Evolutionary conservation across 2,113 vertebrate genomes (phyloP).

Genomic region (Entelurus aequoreus): DNA sequence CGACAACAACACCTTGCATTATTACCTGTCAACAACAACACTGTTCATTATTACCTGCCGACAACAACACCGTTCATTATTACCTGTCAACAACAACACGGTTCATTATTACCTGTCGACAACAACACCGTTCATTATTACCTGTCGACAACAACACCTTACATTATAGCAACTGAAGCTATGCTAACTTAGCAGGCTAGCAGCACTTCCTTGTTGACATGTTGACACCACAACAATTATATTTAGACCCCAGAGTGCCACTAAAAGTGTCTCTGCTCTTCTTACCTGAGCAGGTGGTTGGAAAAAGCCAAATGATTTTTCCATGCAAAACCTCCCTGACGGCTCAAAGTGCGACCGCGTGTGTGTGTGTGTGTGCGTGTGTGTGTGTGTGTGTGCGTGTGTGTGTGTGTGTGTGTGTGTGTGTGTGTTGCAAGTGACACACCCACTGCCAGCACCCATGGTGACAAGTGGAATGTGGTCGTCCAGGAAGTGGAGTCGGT

Average conservation of each 20-base stretch:
- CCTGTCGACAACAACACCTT: neutral
- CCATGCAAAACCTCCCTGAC: constrained; percentile 11
- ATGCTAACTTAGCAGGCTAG: neutral
- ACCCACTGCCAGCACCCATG: constrained; percentile 41
- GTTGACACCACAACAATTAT: neutral
- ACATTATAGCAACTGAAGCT: no score
- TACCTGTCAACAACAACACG: no score
- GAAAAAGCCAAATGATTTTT: neutral
- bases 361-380: no score
- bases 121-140: no score
- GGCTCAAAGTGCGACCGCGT: neutral
- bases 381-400: no score
- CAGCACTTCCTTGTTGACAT: constrained; percentile 1
- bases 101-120: no score
- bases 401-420: constrained; percentile 4
- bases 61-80: no score
- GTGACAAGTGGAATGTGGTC: constrained; percentile 61
- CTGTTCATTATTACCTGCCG: no score
- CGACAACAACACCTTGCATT: no score
- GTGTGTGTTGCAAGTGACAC: constrained; percentile 15
- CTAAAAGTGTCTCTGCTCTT: no score
- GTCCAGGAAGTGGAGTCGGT: constrained; percentile 61
- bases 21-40: neutral
- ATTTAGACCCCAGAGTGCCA: no score
- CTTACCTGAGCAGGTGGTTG: no score